Evolutionary conservation across 2,113 vertebrate genomes (phyloP).

Genomic region (Chloropsis cyanopogon): DNA sequence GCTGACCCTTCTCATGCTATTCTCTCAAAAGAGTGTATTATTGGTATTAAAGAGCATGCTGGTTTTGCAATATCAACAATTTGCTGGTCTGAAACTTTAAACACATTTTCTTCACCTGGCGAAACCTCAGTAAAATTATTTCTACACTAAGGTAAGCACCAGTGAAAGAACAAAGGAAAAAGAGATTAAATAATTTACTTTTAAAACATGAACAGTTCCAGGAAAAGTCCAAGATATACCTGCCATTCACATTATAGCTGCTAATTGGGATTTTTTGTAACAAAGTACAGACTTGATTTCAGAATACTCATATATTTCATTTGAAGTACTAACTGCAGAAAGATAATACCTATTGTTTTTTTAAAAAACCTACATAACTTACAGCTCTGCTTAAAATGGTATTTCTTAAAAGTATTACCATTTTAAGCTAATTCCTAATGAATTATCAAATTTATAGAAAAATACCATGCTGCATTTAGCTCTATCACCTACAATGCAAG

Average conservation of each 20-base stretch:
- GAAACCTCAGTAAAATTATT: neutral
- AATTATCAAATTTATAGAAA: neutral
- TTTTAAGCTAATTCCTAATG: constrained; percentile 32
- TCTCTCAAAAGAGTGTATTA: neutral
- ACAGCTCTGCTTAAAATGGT: neutral
- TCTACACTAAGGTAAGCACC: neutral
- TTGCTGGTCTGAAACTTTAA: neutral
- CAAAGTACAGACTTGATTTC: neutral
- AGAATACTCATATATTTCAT: neutral
- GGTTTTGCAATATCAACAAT: neutral
- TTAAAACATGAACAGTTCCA: neutral
- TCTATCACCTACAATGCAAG: constrained; percentile 19
- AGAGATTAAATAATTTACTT: neutral
- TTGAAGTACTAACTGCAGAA: neutral
- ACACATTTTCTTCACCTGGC: neutral
- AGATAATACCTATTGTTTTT: neutral
- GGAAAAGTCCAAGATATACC: neutral
- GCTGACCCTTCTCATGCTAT: neutral
- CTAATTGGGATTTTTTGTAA: neutral
- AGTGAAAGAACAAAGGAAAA: neutral
- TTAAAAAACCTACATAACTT: neutral
- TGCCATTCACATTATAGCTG: neutral
- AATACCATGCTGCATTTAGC: constrained; percentile 12
- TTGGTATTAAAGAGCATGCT: neutral
- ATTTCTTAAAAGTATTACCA: neutral